These are phyloP conservation scores for Gymnobelideus leadbeateri DNA, from an alignment of 2,113 vertebrate genomes.

Conservation along the genomic window DNA sequence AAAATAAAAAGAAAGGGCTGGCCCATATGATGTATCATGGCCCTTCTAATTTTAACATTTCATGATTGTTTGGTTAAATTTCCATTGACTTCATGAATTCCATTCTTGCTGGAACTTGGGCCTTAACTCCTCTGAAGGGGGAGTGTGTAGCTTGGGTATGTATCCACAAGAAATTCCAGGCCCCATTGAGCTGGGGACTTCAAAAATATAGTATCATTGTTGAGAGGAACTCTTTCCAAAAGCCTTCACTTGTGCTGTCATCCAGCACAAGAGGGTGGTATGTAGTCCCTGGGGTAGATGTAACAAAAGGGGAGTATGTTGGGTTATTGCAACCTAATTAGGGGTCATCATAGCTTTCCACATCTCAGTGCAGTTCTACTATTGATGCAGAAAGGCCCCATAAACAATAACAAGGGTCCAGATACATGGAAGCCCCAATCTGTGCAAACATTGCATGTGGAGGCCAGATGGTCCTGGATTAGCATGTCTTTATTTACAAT, in stretches of 20 bases:
- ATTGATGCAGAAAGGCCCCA: slow-evolving; percentile 70
- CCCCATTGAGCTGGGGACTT: too few relatives aligned
- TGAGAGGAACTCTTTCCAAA: slow-evolving; percentile 1
- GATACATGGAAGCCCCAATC: slow-evolving; percentile 73
- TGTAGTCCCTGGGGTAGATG: slow-evolving; percentile 60
- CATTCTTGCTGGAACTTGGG: background rate
- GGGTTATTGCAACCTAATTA: slow-evolving; percentile 74
- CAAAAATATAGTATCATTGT: slow-evolving; percentile 14
- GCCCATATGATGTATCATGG: too few relatives aligned
- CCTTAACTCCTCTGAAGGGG: background rate
- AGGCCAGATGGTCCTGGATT: slow-evolving; percentile 76
- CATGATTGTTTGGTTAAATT: background rate
- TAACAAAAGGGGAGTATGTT: slow-evolving; percentile 69
- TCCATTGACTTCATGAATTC: background rate
- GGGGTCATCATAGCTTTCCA: slow-evolving; percentile 59
- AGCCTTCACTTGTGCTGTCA: slow-evolving; percentile 43
- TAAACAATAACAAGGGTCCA: slow-evolving; percentile 76
- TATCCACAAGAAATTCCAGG: background rate
- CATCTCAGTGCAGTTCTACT: slow-evolving; percentile 71
- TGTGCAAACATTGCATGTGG: slow-evolving; percentile 71
- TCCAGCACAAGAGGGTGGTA: slow-evolving; percentile 58
- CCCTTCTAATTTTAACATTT: too few relatives aligned
- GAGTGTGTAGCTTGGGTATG: background rate
- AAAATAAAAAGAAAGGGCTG: too few relatives aligned
- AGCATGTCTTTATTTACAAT: slow-evolving; percentile 67